Base-by-base conservation (phyloP, 2,113 vertebrate species). In the Promerops cafer region DNA sequence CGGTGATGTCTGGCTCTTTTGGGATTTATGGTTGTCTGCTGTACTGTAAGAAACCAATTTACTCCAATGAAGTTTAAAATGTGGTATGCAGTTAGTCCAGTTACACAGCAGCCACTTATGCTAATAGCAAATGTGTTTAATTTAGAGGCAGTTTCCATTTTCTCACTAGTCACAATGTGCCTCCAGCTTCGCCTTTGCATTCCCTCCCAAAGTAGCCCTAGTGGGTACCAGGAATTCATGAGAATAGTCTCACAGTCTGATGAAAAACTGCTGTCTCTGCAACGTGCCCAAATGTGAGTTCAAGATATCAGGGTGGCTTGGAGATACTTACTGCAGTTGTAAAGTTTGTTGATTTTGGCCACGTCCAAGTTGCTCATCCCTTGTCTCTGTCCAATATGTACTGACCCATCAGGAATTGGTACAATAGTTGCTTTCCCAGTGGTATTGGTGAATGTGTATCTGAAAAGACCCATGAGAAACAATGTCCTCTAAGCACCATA, bases 321-420 rank as follows among this genome's bases (percentile, higher is more conserved):
- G 30, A 61, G 40, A 35, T 37, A 97, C 97, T 89, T 90, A 98
- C 98, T 98, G 70, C 98, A 98, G 42, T 97, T 94, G 93, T 98
- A 98, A 7, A 98, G 97, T 76, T 96, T 96, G 68, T 98, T 98
- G 90, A 98, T 98, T 96, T 98, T 98, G 85, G 98, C 98, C 69
- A 98, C 96, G 9, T 98, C 98, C 72, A 98, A 86, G 35, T 92
- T 86, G 89, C 98, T 98, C 40, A 98, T 97, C 72, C 98, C 98
- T 59, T 98, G 98, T 77, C 98, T 95, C 86, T 99, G 98, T 68
- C 98, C 98, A 79, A 98, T 98, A 28, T 94, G 98, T 81, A 98
- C 95, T 56, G 98, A 97, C 60, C 76, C 96, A 91, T 99, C 98
- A 68, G 98, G 98, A 96, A 97, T 98, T 45, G 98, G 98, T 47